Evolutionary conservation across 2,113 vertebrate genomes (phyloP).

Genomic region (Tachuris rubrigastra): DNA sequence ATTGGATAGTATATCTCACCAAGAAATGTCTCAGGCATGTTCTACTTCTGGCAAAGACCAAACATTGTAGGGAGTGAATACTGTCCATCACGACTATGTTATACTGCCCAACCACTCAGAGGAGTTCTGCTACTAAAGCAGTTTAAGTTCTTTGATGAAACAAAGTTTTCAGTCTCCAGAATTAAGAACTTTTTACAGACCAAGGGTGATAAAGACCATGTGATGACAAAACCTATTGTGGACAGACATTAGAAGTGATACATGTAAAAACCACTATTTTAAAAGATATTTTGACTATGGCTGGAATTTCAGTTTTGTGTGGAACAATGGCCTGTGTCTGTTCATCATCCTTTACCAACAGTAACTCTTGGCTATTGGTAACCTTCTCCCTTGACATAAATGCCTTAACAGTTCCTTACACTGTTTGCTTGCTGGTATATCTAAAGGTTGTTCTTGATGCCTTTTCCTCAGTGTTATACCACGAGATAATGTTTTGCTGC

Average conservation of each 20-base stretch:
- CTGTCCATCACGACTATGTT: fast-evolving
- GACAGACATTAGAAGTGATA: neutral
- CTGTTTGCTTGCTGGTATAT: neutral
- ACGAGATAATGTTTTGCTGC: neutral
- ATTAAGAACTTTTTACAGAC: neutral
- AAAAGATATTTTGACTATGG: neutral
- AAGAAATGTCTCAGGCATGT: neutral
- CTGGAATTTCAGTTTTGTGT: neutral
- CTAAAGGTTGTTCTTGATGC: neutral
- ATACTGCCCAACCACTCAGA: neutral
- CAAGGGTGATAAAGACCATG: neutral
- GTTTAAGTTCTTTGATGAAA: neutral
- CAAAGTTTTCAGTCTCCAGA: neutral
- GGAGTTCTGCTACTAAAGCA: neutral
- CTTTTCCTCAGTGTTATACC: neutral
- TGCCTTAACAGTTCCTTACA: neutral
- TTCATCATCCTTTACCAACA: neutral
- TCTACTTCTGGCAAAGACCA: neutral
- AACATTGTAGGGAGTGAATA: neutral
- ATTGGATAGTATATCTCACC: too few species aligned
- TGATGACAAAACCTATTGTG: neutral
- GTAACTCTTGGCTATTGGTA: neutral
- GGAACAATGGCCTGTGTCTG: neutral
- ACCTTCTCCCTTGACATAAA: neutral
- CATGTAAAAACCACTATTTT: neutral